Base-by-base conservation (phyloP, 2,888 invertebrate species). In the Aradus depressus region DNA sequence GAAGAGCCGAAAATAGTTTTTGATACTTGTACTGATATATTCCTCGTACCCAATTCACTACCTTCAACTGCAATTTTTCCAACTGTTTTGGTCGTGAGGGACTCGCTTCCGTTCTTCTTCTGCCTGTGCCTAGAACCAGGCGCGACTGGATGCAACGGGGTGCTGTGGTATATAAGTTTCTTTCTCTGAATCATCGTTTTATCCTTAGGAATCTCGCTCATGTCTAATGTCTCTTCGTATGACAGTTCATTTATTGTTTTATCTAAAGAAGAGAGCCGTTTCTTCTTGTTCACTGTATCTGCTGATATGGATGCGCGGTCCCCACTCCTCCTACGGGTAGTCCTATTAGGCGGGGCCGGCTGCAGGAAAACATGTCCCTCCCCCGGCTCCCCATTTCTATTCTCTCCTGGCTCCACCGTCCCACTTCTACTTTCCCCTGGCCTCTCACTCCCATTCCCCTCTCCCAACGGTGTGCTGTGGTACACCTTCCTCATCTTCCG, bases 191-290 rank as follows among this genome's bases (percentile, higher is more conserved):
- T 10, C 10, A 38, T 38, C 8, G 38, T 38, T 19, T 38, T 38
- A 16, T 38, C 38, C 4, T 4, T 4, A 38, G 38, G 38, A 38
- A 38, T 38, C 22, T 18, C 38, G 22, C 38, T 38, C 12, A 38
- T 22, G 22, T 38, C 38, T 34, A 12, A 34, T 4, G 22, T 19
- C 5, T 19, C 12, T 21, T 38, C 38, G 22, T 38, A 38, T 21
- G 38, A 38, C 38, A 38, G 22, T 38, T 38, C 38, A 38, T 38
- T 38, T 12, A 38, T 38, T 18, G 38, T 38, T 38, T 38, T 38
- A 38, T 38, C 38, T 21, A 19, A n/a, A n/a, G n/a, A n/a, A n/a
- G n/a, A n/a, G n/a, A n/a, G n/a, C n/a, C n/a, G n/a, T n/a, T n/a
- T n/a, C n/a, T n/a, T n/a, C n/a, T n/a, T n/a, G n/a, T n/a, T n/a